Base-by-base conservation (phyloP, 2,888 invertebrate species). In the Drosophila kanekoi region DNA sequence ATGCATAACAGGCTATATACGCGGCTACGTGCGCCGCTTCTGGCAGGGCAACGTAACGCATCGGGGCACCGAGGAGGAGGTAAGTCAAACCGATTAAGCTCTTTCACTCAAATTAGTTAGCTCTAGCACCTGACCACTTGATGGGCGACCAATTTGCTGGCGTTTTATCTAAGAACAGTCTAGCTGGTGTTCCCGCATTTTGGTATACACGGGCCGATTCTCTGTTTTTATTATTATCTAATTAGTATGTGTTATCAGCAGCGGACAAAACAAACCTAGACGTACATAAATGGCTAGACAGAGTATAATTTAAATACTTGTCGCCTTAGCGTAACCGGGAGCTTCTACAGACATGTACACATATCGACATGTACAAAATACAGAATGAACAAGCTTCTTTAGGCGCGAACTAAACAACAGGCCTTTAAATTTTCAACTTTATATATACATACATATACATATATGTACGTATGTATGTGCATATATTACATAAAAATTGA, bases 1-100 rank as follows among this genome's bases (percentile, higher is more conserved):
- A 87, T 96, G 96, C 64, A 93, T 96, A 13, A 95, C 96, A 13
- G 98, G 99, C n/a, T 96, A 95, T 89, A 91, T 93, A 32, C 83
- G 91, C 79, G 98, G 97, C 2, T 98, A 95, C 91, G 94, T 95
- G 10, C 93, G 98, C 81, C 94, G 96, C 91, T 98, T 98, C 92
- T 99, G 98, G 98, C 98, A 99, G 93, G 97, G 97, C 44, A 97
- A 96, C 90, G 94, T 96, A 0, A 96, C 96, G 8, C 97, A 97
- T 91, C 94, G 97, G 51, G 97, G 97, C 20, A 96, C 96, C 0
- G 93, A 93, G 53, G 92, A 94, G 33, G 95, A 96, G 95, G 97
- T 97, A 93, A 81, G 89, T 84, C 4, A 10, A 38, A 47, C 18
- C 8, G 6, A 6, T 43, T 23, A 13, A 5, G n/a, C n/a, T 18